Conservation (phyloP, 2,888 invertebrate species). For the Lottia scabra region DNA sequence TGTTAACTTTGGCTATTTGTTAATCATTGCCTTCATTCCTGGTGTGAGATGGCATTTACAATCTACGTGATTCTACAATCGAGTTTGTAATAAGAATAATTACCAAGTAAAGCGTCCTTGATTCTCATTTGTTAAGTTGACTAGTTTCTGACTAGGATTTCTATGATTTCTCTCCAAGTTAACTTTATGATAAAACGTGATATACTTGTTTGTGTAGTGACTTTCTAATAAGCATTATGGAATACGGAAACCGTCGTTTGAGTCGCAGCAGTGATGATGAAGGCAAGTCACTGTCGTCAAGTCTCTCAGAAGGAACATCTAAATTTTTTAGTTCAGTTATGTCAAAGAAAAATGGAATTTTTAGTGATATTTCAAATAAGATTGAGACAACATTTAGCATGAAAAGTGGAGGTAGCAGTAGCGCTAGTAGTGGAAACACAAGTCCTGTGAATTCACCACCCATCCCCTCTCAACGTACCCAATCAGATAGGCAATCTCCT, state of each 20-base stretch:
- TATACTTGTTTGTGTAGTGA: background rate
- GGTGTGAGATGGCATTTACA: conserved; percentile 1
- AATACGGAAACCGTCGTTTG: background rate
- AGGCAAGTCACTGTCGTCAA: conserved; percentile 36
- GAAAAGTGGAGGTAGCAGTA: conserved; percentile 44
- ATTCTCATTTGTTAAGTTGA: background rate
- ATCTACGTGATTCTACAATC: background rate
- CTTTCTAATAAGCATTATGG: background rate
- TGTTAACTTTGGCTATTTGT: background rate
- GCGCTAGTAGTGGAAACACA: conserved; percentile 37
- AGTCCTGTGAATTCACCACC: conserved; percentile 19
- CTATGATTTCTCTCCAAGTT: background rate
- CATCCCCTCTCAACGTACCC: conserved; percentile 12
- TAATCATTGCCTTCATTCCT: background rate
- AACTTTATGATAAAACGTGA: background rate
- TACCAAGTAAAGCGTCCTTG: too few species aligned
- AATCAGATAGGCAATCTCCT: conserved; percentile 13
- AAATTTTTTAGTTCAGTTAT: conserved; percentile 63
- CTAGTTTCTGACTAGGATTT: background rate
- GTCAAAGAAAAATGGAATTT: conserved; percentile 62
- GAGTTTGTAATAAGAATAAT: background rate
- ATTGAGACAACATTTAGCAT: conserved; percentile 55
- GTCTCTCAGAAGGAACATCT: conserved; percentile 59
- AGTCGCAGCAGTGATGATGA: conserved; percentile 19
- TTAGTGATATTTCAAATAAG: conserved; percentile 63